A percentile compares a stretch with the other conserved stretches of the same genome.
phyloP scores from a whole-genome alignment of 2,797 vertebrate species.

The Tadarida brasiliensis region DNA sequence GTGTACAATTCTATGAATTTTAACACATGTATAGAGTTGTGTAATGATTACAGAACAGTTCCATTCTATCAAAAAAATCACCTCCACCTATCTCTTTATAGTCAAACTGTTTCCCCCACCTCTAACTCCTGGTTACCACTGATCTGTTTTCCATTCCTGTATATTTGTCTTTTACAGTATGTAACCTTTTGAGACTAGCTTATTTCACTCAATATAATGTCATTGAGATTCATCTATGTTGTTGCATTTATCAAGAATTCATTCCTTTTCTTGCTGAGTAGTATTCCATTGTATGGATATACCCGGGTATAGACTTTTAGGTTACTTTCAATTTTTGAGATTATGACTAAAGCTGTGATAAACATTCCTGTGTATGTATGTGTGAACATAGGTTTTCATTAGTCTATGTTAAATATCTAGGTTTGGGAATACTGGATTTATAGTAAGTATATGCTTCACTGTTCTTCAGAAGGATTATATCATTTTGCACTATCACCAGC shows the following conservation, averaged over 20 bases:
- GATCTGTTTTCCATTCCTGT: no score
- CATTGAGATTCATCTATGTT: background rate
- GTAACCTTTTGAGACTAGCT: background rate
- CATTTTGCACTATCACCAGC: background rate
- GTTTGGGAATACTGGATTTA: background rate
- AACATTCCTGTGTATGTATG: background rate
- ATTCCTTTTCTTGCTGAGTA: background rate
- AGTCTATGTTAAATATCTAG: background rate
- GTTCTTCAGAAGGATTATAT: background rate
- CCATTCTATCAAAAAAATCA: background rate
- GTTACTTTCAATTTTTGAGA: background rate
- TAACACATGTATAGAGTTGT: background rate
- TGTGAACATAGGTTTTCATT: conserved; percentile 11
- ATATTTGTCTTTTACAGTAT: no score
- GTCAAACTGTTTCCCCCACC: background rate
- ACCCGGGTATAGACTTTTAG: background rate
- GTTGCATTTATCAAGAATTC: background rate
- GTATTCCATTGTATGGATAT: background rate
- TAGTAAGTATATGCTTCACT: background rate
- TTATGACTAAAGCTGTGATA: background rate
- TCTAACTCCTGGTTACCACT: no score
- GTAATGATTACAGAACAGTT: background rate
- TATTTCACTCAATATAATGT: background rate
- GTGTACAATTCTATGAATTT: background rate
- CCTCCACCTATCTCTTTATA: background rate